Evolutionary conservation across 2,888 invertebrate species (phyloP).

Genomic region (Pterostichus madidus): DNA sequence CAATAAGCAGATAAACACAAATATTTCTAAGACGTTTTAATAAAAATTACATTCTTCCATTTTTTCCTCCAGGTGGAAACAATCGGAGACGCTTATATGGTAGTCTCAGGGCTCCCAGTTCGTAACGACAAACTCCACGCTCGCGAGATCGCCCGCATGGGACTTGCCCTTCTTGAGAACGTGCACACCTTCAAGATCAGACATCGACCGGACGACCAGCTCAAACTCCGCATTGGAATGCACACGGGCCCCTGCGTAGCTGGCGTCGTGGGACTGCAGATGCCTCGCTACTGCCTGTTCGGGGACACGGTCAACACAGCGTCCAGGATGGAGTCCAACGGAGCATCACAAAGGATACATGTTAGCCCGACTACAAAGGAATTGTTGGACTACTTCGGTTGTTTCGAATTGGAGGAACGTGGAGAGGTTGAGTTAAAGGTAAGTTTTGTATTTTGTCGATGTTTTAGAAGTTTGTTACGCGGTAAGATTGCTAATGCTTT

Average conservation of each 20-base stretch:
- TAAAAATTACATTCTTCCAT: too few species aligned
- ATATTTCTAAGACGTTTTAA: too few species aligned
- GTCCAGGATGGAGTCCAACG: slow-evolving; percentile 94
- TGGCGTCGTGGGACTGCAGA: slow-evolving; percentile 95
- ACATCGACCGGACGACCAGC: slow-evolving; percentile 92
- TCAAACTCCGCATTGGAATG: slow-evolving; percentile 95
- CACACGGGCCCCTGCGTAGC: slow-evolving; percentile 95
- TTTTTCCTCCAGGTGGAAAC: slow-evolving; percentile 76
- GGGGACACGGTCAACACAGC: slow-evolving; percentile 96
- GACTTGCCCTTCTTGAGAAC: slow-evolving; percentile 90
- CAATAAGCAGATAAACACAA: too few species aligned
- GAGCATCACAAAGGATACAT: slow-evolving; percentile 93
- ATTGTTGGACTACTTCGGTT: slow-evolving; percentile 90
- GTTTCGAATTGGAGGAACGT: slow-evolving; percentile 89
- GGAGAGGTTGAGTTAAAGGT: slow-evolving; percentile 97
- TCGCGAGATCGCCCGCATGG: slow-evolving; percentile 94
- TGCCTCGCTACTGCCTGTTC: slow-evolving; percentile 96
- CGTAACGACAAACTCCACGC: slow-evolving; percentile 95
- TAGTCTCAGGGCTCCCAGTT: slow-evolving; percentile 94
- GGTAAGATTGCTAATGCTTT: too few species aligned
- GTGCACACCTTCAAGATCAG: slow-evolving; percentile 94
- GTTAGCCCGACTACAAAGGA: slow-evolving; percentile 93
- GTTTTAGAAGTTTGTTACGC: neutral
- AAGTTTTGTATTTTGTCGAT: slow-evolving; percentile 67
- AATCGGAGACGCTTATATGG: slow-evolving; percentile 97